Evolutionary conservation across 2,113 vertebrate genomes (phyloP), one percentile per base, ranked within the genome.

Genomic region (Fregetta grallaria): DNA sequence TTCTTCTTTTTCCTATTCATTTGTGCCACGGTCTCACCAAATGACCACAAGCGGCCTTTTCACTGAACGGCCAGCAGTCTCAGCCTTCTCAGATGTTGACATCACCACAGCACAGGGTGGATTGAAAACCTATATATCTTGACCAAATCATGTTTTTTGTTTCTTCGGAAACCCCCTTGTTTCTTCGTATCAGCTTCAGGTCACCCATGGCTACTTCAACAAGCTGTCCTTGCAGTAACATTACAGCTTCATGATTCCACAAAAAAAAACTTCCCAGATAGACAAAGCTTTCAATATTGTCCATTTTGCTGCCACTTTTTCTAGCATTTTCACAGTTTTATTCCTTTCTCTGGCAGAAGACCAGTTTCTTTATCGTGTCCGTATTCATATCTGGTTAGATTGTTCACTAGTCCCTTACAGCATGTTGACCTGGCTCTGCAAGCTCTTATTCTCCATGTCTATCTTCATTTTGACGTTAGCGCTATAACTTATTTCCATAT

Each of bases 331-430:
- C 78, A 91, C 52, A 92, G 74, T 80, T 93, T 83, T 71, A 79
- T 66, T 95, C 85, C 78, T 86, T 83, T 83, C 63, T 83, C 88
- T 93, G 72, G 78, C 92, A 96, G 92, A 91, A 91, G 36, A 70
- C 53, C 25, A 42, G 88, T 94, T 91, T 61, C 83, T 73, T 82
- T 92, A 62, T 71, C 5, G 0, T 11, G 38, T 94, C 85, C 85
- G 34, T 82, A 68, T 78, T 85, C 14, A 5, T 38, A 73, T 82
- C 58, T 63, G 36, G 76, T 96, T 90, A 68, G 61, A 78, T 40
- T 42, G n/a, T 82, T 95, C 86, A 53, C 84, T 94, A 67, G 85
- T 86, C 53, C 86, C 89, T 81, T 63, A 88, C 25, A 93, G 49
- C 77, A 90, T 0, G 7, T 25, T 85, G 90, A 90, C 81, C 94